Conservation (phyloP, 2,888 invertebrate species). For the Phasia obesa region DNA sequence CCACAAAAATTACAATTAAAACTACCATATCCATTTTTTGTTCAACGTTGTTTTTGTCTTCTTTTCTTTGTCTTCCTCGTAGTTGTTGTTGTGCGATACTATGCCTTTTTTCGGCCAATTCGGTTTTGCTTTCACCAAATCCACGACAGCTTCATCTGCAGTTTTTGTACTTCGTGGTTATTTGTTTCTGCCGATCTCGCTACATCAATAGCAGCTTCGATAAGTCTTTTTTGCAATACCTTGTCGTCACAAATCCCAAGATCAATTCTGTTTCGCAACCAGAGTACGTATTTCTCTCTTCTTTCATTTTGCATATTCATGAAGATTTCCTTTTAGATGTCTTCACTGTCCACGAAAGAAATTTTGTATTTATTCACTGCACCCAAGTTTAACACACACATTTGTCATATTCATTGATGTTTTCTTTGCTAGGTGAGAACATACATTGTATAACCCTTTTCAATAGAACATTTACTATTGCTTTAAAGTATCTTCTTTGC, state of each 20-base stretch:
- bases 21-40: neutral
- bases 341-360: too few species aligned
- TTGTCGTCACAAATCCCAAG: slow-evolving; percentile 48
- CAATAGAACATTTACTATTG: too few species aligned
- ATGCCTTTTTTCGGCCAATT: neutral
- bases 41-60: neutral
- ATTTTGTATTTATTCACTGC: too few species aligned
- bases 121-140: neutral
- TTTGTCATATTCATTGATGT: too few species aligned
- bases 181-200: neutral
- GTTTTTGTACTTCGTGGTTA: neutral
- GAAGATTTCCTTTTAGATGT: too few species aligned
- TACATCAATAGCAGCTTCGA: slow-evolving; percentile 2
- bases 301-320: too few species aligned
- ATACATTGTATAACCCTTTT: too few species aligned
- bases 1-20: neutral
- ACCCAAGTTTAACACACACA: too few species aligned
- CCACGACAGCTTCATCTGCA: neutral
- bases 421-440: too few species aligned
- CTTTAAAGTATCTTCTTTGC: too few species aligned
- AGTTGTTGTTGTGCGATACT: neutral
- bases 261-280: slow-evolving; percentile 66
- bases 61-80: neutral
- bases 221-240: neutral
- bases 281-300: too few species aligned